A percentile compares a stretch with the other conserved stretches of the same genome.
Evolutionary conservation across 2,888 invertebrate species (phyloP).

Genomic region (Nowickia ferox): DNA sequence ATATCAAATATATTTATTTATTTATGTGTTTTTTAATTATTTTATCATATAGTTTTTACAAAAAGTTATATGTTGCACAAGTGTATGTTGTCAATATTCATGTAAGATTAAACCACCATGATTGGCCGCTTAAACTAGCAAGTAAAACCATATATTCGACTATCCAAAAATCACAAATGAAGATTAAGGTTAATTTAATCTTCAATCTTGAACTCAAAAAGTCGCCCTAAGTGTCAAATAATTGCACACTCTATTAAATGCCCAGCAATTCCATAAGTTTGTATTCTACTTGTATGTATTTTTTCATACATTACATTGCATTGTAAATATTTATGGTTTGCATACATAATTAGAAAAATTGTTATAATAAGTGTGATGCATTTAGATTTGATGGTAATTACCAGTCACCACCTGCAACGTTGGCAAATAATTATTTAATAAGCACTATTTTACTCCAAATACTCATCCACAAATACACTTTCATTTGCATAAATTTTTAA

Average conservation of each 20-base stretch:
- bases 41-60: no score
- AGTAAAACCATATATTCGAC: no score
- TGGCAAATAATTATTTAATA: slow-evolving; percentile 56
- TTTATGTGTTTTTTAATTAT: no score
- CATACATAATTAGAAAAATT: slow-evolving; percentile 45
- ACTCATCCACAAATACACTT: background rate
- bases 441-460: slow-evolving; percentile 10
- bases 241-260: no score
- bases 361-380: slow-evolving; percentile 41
- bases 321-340: slow-evolving; percentile 21
- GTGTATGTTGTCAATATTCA: no score
- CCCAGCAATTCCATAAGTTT: background rate
- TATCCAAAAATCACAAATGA: no score
- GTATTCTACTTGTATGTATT: background rate
- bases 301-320: background rate
- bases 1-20: no score
- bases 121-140: no score
- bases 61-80: no score
- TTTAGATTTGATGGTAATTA: slow-evolving; percentile 53
- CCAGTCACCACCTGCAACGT: slow-evolving; percentile 40
- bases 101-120: no score
- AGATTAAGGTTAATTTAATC: no score
- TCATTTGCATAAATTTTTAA: background rate
- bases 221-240: background rate
- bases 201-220: no score